Base-by-base conservation (phyloP, 2,888 invertebrate genomes). In the Zhengitettix transpicula region DNA sequence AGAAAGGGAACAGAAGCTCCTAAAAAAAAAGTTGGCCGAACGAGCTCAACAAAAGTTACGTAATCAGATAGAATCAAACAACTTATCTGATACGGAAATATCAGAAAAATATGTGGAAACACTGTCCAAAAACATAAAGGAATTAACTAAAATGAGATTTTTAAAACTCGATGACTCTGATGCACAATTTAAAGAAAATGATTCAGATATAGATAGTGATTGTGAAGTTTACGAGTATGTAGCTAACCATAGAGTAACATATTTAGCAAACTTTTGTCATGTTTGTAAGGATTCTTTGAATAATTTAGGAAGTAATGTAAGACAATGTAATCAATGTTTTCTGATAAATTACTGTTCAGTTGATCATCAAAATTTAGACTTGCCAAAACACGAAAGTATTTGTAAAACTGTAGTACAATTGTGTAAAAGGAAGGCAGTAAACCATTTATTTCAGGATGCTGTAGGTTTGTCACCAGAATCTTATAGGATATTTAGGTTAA, bases 321-420 rank as follows among this genome's bases (percentile, higher is more conserved):
- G 67, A 56, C 68, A 40, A 51, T 80, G 80, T 61, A 70, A 71
- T 42, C 68, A 73, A 56, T 87, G 87, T 64, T 76, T 77, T 61
- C 74, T 86, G 72, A 72, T 82, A 14, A 80, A 78, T 59, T 87
- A 86, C 67, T 87, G 87, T 68, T 77, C 76, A 12, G 68, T 71
- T 15, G 75, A 78, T 14, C 86, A 87, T 66, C 79, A 78, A 68
- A 77, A 78, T 56, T 75, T 79, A 47, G 82, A 83, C 67, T 77
- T 75, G 71, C 65, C 71, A 0, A 71, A 73, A 51, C 86, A 87
- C 68, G 78, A 77, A 58, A 75, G 76, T 0, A 67, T 86, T 1
- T 87, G 86, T 67, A 76, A 76, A 52, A 78, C 79, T 41, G 72
- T 85, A 28, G 77, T 77, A 42, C 78, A 81, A 52, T 74, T 83